Percentiles rank a stretch among this genome's conserved stretches.
Evolutionary conservation across 2,113 vertebrate species (phyloP).

Genomic region (Callipepla squamata): DNA sequence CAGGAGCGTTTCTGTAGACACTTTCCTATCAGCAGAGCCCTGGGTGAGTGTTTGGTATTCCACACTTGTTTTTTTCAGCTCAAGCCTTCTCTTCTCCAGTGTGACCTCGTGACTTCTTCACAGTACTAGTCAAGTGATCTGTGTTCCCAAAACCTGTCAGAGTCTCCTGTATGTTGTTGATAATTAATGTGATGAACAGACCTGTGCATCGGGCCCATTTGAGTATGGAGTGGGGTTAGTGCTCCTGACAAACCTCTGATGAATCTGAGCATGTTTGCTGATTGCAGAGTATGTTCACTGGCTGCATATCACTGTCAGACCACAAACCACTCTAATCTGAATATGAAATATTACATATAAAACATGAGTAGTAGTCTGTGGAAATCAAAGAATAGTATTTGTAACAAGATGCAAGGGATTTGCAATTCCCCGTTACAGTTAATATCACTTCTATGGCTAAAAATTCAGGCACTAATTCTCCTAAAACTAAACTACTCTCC

Average conservation of each 20-base stretch:
- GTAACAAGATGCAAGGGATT: conserved; percentile 2
- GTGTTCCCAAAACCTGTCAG: not conserved
- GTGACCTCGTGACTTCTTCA: not conserved
- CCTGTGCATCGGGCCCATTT: not conserved
- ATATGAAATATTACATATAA: conserved; percentile 19
- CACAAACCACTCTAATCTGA: not conserved
- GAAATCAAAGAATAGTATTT: conserved; percentile 11
- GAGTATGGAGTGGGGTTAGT: not conserved
- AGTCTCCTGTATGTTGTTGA: accelerated
- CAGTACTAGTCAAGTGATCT: not conserved
- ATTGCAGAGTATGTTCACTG: not conserved
- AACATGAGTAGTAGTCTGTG: not conserved
- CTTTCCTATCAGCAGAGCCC: not conserved
- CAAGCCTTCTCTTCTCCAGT: not conserved
- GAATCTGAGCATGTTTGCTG: not conserved
- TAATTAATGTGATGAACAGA: not conserved
- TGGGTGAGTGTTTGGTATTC: not conserved
- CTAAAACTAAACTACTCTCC: conserved; percentile 1
- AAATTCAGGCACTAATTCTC: conserved; percentile 9
- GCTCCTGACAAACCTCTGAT: not conserved
- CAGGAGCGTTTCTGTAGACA: not conserved
- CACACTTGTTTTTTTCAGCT: not conserved
- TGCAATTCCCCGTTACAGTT: conserved; percentile 9
- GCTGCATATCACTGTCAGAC: not conserved
- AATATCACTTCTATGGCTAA: not conserved